A percentile compares a stretch with the other conserved stretches of the same genome.
These are phyloP conservation scores for Agrilus planipennis DNA, from an alignment of 1,140 invertebrate species.

Conservation along the genomic window DNA sequence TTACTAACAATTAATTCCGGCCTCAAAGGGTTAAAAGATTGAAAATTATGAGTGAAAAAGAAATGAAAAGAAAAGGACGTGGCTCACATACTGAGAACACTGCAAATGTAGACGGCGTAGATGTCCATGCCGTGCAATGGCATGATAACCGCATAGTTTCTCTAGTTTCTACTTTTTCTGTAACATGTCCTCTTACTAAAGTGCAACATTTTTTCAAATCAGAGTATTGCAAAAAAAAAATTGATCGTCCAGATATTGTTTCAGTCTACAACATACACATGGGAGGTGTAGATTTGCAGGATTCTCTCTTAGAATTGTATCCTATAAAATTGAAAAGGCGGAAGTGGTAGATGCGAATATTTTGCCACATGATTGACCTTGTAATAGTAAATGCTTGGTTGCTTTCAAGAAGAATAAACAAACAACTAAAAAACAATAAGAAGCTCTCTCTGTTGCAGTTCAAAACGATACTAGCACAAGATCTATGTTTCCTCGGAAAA, in stretches of 20 bases:
- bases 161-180: slow-evolving; percentile 32
- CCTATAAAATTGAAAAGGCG: slow-evolving; percentile 32
- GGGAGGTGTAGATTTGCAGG: slow-evolving; percentile 36
- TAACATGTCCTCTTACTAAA: slow-evolving; percentile 25
- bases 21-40: neutral
- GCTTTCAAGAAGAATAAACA: slow-evolving; percentile 6
- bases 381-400: slow-evolving; percentile 12
- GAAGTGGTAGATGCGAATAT: slow-evolving; percentile 34
- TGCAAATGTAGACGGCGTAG: slow-evolving; percentile 1
- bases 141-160: slow-evolving; percentile 11
- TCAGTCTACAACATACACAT: slow-evolving; percentile 38
- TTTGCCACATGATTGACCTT: slow-evolving; percentile 36
- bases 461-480: slow-evolving; percentile 8
- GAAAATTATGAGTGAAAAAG: slow-evolving; percentile 2
- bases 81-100: neutral
- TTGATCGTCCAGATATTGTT: slow-evolving; percentile 35
- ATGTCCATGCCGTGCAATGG: slow-evolving; percentile 10
- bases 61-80: slow-evolving; percentile 3
- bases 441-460: slow-evolving; percentile 6
- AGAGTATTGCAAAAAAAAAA: slow-evolving; percentile 26
- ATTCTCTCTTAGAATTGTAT: slow-evolving; percentile 34
- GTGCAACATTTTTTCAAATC: slow-evolving; percentile 29
- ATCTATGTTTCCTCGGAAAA: slow-evolving; percentile 5
- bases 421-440: slow-evolving; percentile 6
- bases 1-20: no score